Base-by-base conservation (phyloP, 1,140 invertebrate species). In the Druon quercuslanigerum region DNA sequence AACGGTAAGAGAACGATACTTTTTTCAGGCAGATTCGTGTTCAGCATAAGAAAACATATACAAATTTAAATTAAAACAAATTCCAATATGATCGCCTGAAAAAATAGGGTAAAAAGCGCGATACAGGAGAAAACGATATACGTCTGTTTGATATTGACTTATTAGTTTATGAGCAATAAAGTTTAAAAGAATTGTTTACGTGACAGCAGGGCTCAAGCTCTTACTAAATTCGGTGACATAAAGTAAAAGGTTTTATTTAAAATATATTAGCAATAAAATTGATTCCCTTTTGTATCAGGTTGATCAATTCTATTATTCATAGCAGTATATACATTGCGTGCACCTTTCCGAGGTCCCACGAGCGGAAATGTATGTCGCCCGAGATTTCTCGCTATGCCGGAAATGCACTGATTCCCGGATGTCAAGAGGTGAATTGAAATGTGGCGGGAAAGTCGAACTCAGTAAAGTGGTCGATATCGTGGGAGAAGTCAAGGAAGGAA, bases 331-430 rank as follows among this genome's bases (percentile, higher is more conserved):
- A 66, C 25, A 33, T 40, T 66, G 60, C 60, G 40, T 66, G 20
- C 33, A 40, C 20, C 33, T 66, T 51, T 74, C 66, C 51, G 66
- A 51, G 72, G 54, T 75, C 71, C 46, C 73, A 51, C 70, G 52
- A 57, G 54, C 72, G 76, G 78, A 79, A 52, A 79, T 73, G 75
- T 72, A 76, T 74, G 60, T 66, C 60, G 54, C 75, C 46, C 72
- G 20, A 56, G 54, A 78, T 75, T 78, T 56, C 72, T 72, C 73
- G 70, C 74, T 71, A 75, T 74, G 73, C n/a, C 57, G 50, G 74
- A 79, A 75, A 74, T 73, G 74, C 71, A 73, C 73, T 75, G 74
- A 79, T 79, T 79, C 73, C 56, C 66, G 57, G 56, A 52, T 79
- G 78, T 75, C 71, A 60, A 25, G 50, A n/a, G 56, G 56, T 16